These are phyloP conservation scores for Sylvicapra grimmia DNA, from an alignment of 2,113 vertebrate genomes.

Conservation along the genomic window DNA sequence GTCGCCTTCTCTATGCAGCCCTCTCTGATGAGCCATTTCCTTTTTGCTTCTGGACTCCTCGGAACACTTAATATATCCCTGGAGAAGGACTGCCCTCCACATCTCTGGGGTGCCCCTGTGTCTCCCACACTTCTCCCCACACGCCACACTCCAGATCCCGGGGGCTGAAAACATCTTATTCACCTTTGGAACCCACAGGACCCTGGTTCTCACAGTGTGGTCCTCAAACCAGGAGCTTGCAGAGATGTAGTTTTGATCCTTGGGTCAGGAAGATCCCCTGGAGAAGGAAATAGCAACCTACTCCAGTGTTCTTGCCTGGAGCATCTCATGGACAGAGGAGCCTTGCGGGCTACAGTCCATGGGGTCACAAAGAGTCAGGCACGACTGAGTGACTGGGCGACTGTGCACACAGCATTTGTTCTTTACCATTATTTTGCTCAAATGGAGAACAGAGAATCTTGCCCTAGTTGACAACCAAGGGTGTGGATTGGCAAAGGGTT, in stretches of 20 bases:
- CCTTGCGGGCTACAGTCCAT: background rate
- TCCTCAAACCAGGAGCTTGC: background rate
- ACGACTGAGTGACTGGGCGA: background rate
- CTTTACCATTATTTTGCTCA: background rate
- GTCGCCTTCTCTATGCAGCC: background rate
- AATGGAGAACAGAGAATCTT: background rate
- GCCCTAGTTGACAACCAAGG: background rate
- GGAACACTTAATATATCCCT: too few species aligned
- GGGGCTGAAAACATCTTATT: background rate
- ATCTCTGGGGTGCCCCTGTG: background rate
- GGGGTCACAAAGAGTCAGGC: background rate
- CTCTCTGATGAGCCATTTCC: background rate
- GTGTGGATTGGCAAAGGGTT: background rate
- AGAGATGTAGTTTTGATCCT: background rate
- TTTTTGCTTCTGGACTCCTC: background rate
- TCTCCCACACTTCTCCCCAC: background rate
- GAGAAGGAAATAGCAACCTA: background rate
- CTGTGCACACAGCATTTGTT: background rate
- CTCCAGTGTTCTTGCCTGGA: background rate
- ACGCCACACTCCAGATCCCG: background rate
- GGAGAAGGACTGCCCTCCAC: background rate
- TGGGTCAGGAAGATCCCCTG: background rate
- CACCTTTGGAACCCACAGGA: background rate
- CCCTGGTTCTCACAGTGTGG: background rate
- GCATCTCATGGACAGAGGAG: background rate